Base-by-base conservation (phyloP, 2,113 vertebrate species). In the Centropus bengalensis region DNA sequence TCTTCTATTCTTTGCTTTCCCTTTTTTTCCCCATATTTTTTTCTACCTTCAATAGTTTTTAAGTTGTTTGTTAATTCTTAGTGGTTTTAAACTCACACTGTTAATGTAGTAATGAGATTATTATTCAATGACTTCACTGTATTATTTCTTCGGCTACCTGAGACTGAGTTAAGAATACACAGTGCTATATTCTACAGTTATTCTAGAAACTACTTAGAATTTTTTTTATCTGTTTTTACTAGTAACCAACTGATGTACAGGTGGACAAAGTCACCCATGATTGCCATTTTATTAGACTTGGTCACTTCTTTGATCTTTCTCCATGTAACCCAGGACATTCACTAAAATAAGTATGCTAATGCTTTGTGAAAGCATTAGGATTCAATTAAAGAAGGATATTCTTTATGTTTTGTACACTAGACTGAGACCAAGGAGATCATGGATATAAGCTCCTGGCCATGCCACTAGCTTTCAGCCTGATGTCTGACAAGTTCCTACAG, bases 11-110 rank as follows among this genome's bases (percentile, higher is more conserved):
- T 58, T 32, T 42, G 7, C 4, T 12, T 6, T 21, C 8, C 30
- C 17, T 5, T 9, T 14, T 5, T 14, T 10, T 3, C 7, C 14
- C 11, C 44, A 36, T 14, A 2, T 52, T 79, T 33, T 49, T 79
- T 89, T 54, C 33, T 83, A 9, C 38, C 27, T 86, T 24, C 33
- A 47, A 14, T 67, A 55, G 3, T 47, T 68, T 84, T 89, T 40
- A 68, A 92, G 18, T 10, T 42, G 18, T 38, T 75, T 6, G 7
- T 8, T 73, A 79, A 82, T 75, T 69, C 44, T 11, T 40, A 47
- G 49, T 1, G 9, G 3, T 70, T 90, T 86, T 80, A 59, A 56
- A 7, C 19, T 89, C 42, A 14, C 0, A 0, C 4, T 79, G 18
- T 60, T 82, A 87, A 38, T 13, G 1, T n/a, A 64, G 9, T 44